phyloP scores from a whole-genome alignment of 2,888 invertebrate species.

The Junonia oenone region DNA sequence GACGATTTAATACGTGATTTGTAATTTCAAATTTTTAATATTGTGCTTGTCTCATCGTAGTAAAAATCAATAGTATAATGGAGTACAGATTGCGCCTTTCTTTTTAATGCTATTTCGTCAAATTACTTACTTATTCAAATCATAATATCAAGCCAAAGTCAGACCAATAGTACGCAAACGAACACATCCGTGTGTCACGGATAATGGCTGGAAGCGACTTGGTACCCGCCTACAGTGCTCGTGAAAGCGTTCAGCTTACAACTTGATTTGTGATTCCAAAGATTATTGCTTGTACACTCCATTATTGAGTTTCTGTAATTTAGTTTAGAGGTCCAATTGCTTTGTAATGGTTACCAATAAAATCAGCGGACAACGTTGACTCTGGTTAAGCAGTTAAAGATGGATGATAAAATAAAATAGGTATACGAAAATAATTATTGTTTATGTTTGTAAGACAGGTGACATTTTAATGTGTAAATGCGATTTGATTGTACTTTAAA shows the following conservation, averaged over 20 bases:
- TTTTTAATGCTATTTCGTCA: neutral
- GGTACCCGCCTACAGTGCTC: slow-evolving; percentile 67
- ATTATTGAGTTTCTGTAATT: slow-evolving; percentile 62
- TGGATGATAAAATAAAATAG: neutral
- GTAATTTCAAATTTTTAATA: too few relatives aligned
- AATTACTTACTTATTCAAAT: neutral
- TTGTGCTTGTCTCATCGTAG: too few relatives aligned
- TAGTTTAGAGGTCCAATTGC: slow-evolving; percentile 49
- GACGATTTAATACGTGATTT: too few relatives aligned
- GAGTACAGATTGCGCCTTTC: too few relatives aligned
- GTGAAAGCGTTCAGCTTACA: slow-evolving; percentile 69
- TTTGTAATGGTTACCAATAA: slow-evolving; percentile 35
- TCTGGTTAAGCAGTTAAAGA: slow-evolving; percentile 5
- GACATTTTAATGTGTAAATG: too few relatives aligned
- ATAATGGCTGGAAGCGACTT: slow-evolving; percentile 64
- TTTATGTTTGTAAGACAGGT: too few relatives aligned
- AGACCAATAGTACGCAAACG: slow-evolving; percentile 18
- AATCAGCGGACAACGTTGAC: slow-evolving; percentile 24
- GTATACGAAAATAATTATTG: neutral
- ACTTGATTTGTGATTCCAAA: slow-evolving; percentile 76
- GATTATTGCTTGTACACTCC: slow-evolving; percentile 62
- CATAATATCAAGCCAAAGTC: slow-evolving; percentile 2
- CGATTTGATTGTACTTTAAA: too few relatives aligned
- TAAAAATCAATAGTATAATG: too few relatives aligned
- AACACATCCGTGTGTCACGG: slow-evolving; percentile 38